A percentile compares a stretch with the other conserved stretches of the same genome.
Evolutionary conservation across 2,888 invertebrate species (phyloP).

Genomic region (Agriopis leucophaearia): DNA sequence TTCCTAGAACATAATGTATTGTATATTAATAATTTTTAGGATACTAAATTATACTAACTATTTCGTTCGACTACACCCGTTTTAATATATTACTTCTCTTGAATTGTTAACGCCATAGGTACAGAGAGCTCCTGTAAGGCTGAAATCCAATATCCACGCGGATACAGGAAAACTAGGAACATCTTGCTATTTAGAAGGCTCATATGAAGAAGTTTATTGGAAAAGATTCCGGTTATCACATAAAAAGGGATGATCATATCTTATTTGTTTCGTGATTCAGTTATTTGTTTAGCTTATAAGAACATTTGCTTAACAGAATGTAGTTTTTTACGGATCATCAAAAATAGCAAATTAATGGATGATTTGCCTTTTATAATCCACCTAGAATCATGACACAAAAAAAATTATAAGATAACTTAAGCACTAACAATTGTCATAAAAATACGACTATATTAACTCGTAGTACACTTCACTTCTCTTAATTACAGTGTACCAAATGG

Average conservation of each 20-base stretch:
- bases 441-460: neutral
- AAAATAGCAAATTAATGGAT: neutral
- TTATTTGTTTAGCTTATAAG: neutral
- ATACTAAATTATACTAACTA: no score
- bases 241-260: neutral
- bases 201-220: constrained; percentile 8
- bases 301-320: neutral
- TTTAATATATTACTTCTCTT: neutral
- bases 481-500: constrained; percentile 10
- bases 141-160: constrained; percentile 13
- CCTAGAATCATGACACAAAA: no score
- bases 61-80: no score
- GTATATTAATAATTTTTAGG: no score
- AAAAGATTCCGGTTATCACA: constrained; percentile 2
- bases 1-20: no score
- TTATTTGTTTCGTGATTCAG: neutral
- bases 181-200: constrained; percentile 9
- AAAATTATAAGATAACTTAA: neutral
- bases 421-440: neutral
- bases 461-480: constrained; percentile 1
- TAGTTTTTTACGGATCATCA: neutral
- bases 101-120: neutral
- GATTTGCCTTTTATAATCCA: neutral
- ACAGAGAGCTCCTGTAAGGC: neutral
- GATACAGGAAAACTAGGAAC: constrained; percentile 4